These are phyloP conservation scores for Poeciliopsis paucimaculata DNA, from an alignment of 2,797 vertebrate species.

Conservation along the genomic window DNA sequence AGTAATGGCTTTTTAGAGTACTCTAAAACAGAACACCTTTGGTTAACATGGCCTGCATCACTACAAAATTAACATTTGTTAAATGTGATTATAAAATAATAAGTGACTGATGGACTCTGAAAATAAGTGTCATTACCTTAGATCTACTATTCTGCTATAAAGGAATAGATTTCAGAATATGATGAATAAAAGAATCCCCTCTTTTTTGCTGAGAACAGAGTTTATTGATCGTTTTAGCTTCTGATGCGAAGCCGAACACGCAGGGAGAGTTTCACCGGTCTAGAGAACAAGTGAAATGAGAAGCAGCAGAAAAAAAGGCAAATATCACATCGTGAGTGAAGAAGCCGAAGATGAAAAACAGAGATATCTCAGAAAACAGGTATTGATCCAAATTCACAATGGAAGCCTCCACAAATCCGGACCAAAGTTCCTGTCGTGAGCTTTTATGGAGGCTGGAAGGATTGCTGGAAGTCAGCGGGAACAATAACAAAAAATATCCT, in stretches of 20 bases:
- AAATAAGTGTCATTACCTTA: not conserved
- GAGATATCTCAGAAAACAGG: not conserved
- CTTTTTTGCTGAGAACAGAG: not conserved
- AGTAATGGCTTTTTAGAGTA: not conserved
- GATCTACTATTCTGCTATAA: not conserved
- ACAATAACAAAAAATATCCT: not conserved
- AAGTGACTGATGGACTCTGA: not conserved
- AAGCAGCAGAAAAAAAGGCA: not conserved
- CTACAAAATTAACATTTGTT: not conserved
- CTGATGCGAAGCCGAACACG: no score
- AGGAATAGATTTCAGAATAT: not conserved
- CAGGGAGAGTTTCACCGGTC: not conserved
- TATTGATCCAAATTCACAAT: conserved; percentile 1
- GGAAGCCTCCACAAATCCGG: not conserved
- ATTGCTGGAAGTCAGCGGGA: not conserved
- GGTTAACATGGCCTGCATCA: not conserved
- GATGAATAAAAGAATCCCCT: not conserved
- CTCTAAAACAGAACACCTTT: not conserved
- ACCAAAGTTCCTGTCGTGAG: not conserved
- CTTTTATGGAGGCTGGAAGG: not conserved
- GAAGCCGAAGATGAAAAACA: not conserved
- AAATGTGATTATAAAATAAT: not conserved
- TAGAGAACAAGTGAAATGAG: not conserved
- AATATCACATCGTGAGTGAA: not conserved
- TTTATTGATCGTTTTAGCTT: not conserved